Evolutionary conservation across 2,113 vertebrate genomes (phyloP), one percentile per base, ranked within the genome.

Genomic region (Dinomys branickii): DNA sequence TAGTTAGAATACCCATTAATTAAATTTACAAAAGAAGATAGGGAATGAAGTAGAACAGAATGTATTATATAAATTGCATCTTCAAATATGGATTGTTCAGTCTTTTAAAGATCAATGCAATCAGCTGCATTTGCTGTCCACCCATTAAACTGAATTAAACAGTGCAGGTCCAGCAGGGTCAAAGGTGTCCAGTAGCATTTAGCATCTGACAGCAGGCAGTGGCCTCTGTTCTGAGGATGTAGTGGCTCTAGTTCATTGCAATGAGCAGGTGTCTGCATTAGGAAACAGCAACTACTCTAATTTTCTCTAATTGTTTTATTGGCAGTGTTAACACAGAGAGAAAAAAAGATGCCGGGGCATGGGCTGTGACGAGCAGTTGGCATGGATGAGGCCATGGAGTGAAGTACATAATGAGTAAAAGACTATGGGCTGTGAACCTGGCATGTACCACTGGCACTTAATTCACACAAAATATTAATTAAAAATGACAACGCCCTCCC

Each of bases 221-320:
- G 78, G 33, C 90, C 94, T 95, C 1, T 38, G 4, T 16, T 58
- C 33, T 38, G 56, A 75, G 77, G 12, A 2, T 44, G 4, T 28
- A 2, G 71, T 73, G 16, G 16, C 19, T 63, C 50, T 26, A n/a
- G 41, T 80, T 94, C 59, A 24, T 41, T 54, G 85, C 59, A 85
- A 7, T 28, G 44, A 86, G 88, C 88, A 86, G 85, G 56, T 77
- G 19, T 95, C 95, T 92, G 61, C 59, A 16, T 94, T 63, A 93
- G 81, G 67, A 69, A 91, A 71, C 75, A 91, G 87, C 80, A 38
- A 85, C 78, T 56, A 28, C 58, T 95, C 77, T 93, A 77, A 94
- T 97, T 96, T 94, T 80, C 97, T 91, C 95, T 97, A 97, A 97
- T 97, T 92, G 95, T 97, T 85, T 96, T 77, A 52, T 80, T 97